Conservation (phyloP, 2,797 vertebrate species). For the Acomys russatus region DNA sequence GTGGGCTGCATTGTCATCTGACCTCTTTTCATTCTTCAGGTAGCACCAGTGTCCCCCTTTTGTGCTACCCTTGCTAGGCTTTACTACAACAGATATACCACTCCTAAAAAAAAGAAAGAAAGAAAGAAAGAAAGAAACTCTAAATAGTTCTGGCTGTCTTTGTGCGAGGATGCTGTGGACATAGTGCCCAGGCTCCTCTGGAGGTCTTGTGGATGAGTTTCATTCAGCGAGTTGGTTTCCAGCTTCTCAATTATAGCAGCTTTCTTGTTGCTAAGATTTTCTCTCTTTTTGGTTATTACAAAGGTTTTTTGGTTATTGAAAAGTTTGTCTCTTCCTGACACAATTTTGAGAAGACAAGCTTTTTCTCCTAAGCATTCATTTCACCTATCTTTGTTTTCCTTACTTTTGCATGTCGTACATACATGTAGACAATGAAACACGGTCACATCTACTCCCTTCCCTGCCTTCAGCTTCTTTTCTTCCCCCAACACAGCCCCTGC, state of each 20-base stretch:
- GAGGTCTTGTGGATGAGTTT: neutral
- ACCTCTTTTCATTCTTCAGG: neutral
- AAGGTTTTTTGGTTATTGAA: neutral
- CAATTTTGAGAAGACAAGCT: conserved; percentile 40
- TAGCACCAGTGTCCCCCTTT: neutral
- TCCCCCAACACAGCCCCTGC: no score
- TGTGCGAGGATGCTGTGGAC: neutral
- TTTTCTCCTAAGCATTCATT: conserved; percentile 3
- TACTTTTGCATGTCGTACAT: neutral
- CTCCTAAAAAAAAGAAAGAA: neutral
- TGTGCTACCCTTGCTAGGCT: neutral
- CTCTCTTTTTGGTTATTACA: neutral
- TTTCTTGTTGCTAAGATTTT: conserved; percentile 21
- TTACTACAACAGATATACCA: neutral
- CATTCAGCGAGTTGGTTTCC: neutral
- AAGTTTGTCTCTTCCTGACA: neutral
- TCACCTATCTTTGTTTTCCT: neutral
- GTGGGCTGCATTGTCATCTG: neutral
- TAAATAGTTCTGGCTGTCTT: neutral
- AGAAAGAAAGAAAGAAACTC: neutral
- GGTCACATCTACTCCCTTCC: neutral
- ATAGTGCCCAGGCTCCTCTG: neutral
- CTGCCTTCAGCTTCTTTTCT: neutral
- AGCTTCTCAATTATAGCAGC: conserved; percentile 6
- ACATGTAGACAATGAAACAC: neutral